phyloP scores from a whole-genome alignment of 2,888 invertebrate species.

The Dryocosmus kuriphilus region DNA sequence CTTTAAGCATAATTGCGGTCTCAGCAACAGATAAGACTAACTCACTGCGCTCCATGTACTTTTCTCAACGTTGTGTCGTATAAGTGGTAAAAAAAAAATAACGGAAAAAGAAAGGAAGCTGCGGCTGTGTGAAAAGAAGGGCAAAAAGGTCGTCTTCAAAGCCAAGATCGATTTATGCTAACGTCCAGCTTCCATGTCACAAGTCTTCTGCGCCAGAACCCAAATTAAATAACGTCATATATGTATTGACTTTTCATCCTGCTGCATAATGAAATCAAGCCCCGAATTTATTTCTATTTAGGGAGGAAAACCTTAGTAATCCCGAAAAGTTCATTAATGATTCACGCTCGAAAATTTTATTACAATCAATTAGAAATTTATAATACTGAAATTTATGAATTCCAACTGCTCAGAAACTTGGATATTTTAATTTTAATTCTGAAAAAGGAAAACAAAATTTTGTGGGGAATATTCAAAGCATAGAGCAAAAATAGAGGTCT shows the following conservation, averaged over 20 bases:
- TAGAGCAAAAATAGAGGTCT: background rate
- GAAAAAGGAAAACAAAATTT: background rate
- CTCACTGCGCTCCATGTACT: background rate
- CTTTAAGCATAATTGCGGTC: slow-evolving; percentile 54
- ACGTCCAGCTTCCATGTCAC: background rate
- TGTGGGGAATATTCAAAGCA: background rate
- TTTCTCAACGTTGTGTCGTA: background rate
- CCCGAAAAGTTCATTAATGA: background rate
- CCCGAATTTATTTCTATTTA: background rate
- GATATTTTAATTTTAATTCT: no score
- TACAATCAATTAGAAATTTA: no score
- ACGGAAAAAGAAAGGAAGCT: background rate
- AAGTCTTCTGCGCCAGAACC: background rate
- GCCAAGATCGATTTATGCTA: slow-evolving; percentile 20
- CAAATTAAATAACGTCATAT: background rate
- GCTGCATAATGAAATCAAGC: background rate
- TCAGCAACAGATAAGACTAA: slow-evolving; percentile 48
- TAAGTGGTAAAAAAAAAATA: background rate
- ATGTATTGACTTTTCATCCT: background rate
- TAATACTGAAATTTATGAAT: no score
- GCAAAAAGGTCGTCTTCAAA: background rate
- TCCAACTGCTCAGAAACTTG: no score
- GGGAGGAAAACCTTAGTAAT: background rate
- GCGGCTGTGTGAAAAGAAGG: background rate
- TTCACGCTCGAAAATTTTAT: background rate